phyloP scores from a whole-genome alignment of 2,888 invertebrate species.

The Acrobasis consociella region DNA sequence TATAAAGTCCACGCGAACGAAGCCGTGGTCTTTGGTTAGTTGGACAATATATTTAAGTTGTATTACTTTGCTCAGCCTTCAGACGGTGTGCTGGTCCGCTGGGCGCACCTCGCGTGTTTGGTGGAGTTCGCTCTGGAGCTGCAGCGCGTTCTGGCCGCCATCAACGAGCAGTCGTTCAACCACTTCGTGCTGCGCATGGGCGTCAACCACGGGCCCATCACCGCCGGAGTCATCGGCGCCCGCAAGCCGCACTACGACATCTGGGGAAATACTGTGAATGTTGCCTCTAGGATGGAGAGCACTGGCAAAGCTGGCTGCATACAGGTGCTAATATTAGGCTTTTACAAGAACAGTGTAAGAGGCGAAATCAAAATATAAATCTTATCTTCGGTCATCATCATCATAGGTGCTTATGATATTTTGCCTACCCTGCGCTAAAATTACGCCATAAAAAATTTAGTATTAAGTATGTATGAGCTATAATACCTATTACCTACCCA shows the following conservation, averaged over 20 bases:
- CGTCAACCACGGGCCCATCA: slow-evolving; percentile 97
- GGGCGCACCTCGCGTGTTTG: slow-evolving; percentile 92
- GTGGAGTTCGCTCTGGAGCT: slow-evolving; percentile 96
- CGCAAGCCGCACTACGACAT: slow-evolving; percentile 98
- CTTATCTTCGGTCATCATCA: too few relatives aligned
- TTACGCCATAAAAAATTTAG: too few relatives aligned
- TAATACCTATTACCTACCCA: too few relatives aligned
- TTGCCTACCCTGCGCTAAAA: too few relatives aligned
- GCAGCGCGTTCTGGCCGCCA: slow-evolving; percentile 94
- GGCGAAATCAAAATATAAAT: too few relatives aligned
- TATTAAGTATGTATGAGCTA: too few relatives aligned
- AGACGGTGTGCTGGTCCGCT: slow-evolving; percentile 88
- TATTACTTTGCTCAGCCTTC: slow-evolving; percentile 79
- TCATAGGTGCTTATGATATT: too few relatives aligned
- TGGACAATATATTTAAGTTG: too few relatives aligned
- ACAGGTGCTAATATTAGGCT: slow-evolving; percentile 85
- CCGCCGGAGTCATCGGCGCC: slow-evolving; percentile 97
- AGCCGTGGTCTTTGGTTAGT: too few relatives aligned
- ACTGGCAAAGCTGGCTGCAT: slow-evolving; percentile 97
- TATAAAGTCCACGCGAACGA: too few relatives aligned
- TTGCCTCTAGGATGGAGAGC: slow-evolving; percentile 98
- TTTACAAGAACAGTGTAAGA: too few relatives aligned
- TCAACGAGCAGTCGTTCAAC: slow-evolving; percentile 97
- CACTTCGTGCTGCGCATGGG: slow-evolving; percentile 97
- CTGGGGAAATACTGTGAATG: slow-evolving; percentile 98